These are phyloP conservation scores for Aurelia sp. DNA, from an alignment of 30 jellyfish, hydroid and myxozoan species.

Conservation along the genomic window DNA sequence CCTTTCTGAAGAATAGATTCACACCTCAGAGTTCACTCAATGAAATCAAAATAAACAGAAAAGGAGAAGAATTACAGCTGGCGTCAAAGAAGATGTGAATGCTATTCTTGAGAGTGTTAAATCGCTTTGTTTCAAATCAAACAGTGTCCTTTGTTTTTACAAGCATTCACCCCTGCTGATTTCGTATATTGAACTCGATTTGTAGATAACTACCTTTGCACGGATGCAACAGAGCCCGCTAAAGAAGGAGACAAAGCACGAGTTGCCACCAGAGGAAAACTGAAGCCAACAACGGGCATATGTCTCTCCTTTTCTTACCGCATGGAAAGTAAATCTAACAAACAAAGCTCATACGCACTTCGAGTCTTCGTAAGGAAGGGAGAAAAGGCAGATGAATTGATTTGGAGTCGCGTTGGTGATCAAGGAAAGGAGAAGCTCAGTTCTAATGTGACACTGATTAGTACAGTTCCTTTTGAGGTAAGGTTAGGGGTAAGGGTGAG, in stretches of 20 bases:
- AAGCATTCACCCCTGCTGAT: too few relatives aligned
- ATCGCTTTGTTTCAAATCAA: too few relatives aligned
- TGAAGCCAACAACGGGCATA: slow-evolving; percentile 10
- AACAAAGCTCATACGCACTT: slow-evolving; percentile 53
- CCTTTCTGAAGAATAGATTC: too few relatives aligned
- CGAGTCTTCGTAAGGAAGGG: slow-evolving; percentile 42
- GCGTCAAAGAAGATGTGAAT: too few relatives aligned
- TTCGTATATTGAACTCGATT: neutral
- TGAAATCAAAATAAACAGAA: too few relatives aligned
- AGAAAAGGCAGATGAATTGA: neutral
- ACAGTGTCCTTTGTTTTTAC: too few relatives aligned
- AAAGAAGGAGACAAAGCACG: slow-evolving; percentile 68
- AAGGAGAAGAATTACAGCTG: too few relatives aligned
- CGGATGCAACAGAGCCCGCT: slow-evolving; percentile 94
- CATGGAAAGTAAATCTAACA: slow-evolving; percentile 32
- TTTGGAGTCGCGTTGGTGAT: slow-evolving; percentile 79
- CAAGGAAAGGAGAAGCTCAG: slow-evolving; percentile 82
- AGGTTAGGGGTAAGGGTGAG: too few relatives aligned
- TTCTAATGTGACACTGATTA: slow-evolving; percentile 43
- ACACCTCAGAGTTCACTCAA: too few relatives aligned
- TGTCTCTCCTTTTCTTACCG: slow-evolving; percentile 85
- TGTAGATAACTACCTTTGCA: slow-evolving; percentile 74
- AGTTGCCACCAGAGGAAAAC: slow-evolving; percentile 51
- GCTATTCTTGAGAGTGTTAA: too few relatives aligned
- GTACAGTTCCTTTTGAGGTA: slow-evolving; percentile 54